Base-by-base conservation (phyloP, 1,140 invertebrate genomes). In the Bradysia coprophila region DNA sequence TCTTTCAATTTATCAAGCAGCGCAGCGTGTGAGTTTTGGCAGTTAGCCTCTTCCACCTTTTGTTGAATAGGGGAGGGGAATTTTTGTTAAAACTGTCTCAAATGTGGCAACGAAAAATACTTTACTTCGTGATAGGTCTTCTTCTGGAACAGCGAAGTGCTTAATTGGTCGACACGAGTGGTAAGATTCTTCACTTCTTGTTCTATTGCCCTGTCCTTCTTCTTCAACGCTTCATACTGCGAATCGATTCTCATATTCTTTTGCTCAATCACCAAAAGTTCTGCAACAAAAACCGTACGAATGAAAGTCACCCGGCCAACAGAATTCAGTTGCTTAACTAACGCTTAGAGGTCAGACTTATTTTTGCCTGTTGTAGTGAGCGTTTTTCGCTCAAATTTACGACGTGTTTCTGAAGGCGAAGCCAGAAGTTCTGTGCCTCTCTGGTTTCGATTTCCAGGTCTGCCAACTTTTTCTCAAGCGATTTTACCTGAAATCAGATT, bases 221-320 rank as follows among this genome's bases (percentile, higher is more conserved):
- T 67, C 11, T 60, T 53, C 2, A 75, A 63, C 19, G 66, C 61
- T 19, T 75, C 71, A 1, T 77, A 53, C 33, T 80, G 71, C 43
- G 68, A 66, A 32, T 78, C 70, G 5, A 81, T 61, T 48, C 77
- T 76, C 42, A 76, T 58, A 40, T 73, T 75, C 45, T 82, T 83
- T 48, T 83, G 75, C 24, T 81, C 75, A 55, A 83, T 71, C 38
- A 84, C 73, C 51, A 77, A 69, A 20, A 79, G 70, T 51, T 85
- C 74, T 76, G 54, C 3, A 58, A 50, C 39, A 18, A 38, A 38
- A 40, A 40, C 15, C n/a, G 31, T 40, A 23, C 6, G 38, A 20
- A 34, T 40, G 28, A 34, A 31, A 28, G n/a, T n/a, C n/a, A n/a
- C n/a, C n/a, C n/a, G n/a, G n/a, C n/a, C n/a, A n/a, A n/a, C n/a